Conservation (phyloP, 2,797 vertebrate species). For the Mastacembelus armatus region DNA sequence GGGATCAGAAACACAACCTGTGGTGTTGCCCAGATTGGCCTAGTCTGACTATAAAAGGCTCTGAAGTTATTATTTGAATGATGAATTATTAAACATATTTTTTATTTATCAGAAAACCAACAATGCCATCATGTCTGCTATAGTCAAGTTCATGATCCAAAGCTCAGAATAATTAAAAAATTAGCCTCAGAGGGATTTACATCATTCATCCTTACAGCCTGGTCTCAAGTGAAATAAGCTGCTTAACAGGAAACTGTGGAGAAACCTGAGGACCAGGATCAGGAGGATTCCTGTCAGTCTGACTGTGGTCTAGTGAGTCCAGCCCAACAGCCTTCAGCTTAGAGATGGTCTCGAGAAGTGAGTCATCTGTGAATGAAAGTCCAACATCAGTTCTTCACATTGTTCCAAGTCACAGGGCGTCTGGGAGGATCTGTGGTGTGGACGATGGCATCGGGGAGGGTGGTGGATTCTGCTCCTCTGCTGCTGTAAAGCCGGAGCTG, state of each 20-base stretch:
- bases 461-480: background rate
- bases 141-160: background rate
- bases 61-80: too few species aligned
- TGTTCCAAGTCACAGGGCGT: background rate
- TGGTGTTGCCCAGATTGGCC: too few species aligned
- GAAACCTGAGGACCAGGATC: background rate
- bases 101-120: background rate
- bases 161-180: background rate
- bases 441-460: fast-evolving
- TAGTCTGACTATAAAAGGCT: too few species aligned
- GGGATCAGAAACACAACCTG: background rate
- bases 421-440: background rate
- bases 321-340: too few species aligned
- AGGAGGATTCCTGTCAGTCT: background rate
- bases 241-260: background rate
- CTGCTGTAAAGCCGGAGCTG: background rate
- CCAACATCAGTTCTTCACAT: background rate
- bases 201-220: background rate
- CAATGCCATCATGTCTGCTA: background rate
- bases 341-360: background rate
- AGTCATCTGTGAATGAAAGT: background rate
- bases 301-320: background rate
- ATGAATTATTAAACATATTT: too few species aligned
- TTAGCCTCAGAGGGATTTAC: background rate
- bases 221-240: background rate